Percentiles rank a stretch among this genome's conserved stretches.
Evolutionary conservation across 2,113 vertebrate species (phyloP).

Genomic region (Sisor rabdophorus): DNA sequence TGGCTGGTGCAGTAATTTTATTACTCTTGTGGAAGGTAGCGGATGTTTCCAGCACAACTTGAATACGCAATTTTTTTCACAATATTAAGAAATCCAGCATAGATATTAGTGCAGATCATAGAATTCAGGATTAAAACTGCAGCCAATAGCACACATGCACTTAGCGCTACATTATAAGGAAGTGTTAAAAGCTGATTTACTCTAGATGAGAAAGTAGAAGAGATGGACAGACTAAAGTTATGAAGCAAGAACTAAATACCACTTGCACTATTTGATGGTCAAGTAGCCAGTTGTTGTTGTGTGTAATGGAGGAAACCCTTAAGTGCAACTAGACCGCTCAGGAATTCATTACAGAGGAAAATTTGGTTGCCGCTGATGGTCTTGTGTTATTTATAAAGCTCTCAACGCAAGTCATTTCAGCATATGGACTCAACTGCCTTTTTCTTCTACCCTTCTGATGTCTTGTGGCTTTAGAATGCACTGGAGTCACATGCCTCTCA

Average conservation of each 20-base stretch:
- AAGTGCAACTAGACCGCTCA: neutral
- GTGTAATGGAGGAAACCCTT: neutral
- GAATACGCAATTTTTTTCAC: too few species aligned
- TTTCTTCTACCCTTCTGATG: constrained; percentile 4
- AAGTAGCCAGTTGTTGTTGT: neutral
- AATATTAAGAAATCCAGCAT: too few species aligned
- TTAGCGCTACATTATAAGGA: too few species aligned
- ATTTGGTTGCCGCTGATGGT: neutral
- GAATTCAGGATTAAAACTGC: neutral
- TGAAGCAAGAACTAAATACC: neutral
- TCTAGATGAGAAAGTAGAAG: neutral
- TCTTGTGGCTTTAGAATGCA: constrained; percentile 51
- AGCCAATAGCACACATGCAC: neutral
- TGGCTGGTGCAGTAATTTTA: neutral
- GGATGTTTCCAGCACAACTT: neutral
- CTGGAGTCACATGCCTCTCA: constrained; percentile 49
- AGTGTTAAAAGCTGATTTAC: neutral
- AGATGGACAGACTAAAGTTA: neutral
- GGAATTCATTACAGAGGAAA: neutral
- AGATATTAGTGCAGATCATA: neutral
- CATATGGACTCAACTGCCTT: neutral
- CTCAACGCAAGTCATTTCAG: neutral
- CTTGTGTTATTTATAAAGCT: neutral
- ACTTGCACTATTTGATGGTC: neutral
- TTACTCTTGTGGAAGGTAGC: neutral